Percentiles rank a stretch among this genome's conserved stretches.
Conservation (phyloP, 2,888 invertebrate genomes). For the Neoaliturus tenellus region DNA sequence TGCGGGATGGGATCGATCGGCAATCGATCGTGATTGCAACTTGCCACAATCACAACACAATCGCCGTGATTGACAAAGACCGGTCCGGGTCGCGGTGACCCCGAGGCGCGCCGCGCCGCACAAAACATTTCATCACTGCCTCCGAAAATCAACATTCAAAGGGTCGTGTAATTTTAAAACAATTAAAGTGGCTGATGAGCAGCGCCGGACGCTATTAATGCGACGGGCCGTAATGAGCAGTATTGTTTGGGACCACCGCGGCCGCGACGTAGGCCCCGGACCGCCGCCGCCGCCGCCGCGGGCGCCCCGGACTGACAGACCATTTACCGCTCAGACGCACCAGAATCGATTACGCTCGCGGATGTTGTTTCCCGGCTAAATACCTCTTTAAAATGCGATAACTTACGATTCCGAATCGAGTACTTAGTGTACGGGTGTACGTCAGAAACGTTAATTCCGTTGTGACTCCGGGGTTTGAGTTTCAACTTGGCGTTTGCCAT, state of each 20-base stretch:
- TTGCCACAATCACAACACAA: conserved; percentile 4
- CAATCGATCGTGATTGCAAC: conserved; percentile 33
- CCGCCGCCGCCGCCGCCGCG: neutral
- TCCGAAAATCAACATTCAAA: conserved; percentile 53
- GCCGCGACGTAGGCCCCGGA: neutral
- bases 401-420: neutral
- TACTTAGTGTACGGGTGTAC: neutral
- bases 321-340: conserved; percentile 5
- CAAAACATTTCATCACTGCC: conserved; percentile 49
- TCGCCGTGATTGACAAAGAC: conserved; percentile 20
- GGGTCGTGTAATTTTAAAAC: conserved; percentile 53
- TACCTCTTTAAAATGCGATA: conserved; percentile 38
- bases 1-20: neutral
- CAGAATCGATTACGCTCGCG: conserved; percentile 49
- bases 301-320: conserved; percentile 32
- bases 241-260: conserved; percentile 53
- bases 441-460: neutral
- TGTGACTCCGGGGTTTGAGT: neutral
- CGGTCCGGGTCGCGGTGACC: neutral
- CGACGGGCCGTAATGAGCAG: conserved; percentile 35
- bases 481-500: neutral
- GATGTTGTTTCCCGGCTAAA: conserved; percentile 40
- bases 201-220: conserved; percentile 48
- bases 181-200: conserved; percentile 52
- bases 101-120: conserved; percentile 14